Conservation (phyloP, 2,113 vertebrate species). For the Cryptoleucopteryx plumbea region DNA sequence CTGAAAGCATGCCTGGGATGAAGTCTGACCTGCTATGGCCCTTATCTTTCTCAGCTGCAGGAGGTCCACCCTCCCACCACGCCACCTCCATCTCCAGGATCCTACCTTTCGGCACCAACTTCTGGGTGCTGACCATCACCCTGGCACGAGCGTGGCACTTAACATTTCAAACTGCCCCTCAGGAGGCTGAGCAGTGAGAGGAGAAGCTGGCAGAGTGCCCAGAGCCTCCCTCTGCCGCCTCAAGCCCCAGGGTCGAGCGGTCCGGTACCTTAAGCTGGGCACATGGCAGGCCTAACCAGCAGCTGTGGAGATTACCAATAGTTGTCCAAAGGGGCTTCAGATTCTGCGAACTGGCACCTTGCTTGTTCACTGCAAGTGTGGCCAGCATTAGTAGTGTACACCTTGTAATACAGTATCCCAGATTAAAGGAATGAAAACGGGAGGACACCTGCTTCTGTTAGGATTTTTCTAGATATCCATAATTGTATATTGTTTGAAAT, state of each 20-base stretch:
- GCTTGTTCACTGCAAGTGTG: not conserved
- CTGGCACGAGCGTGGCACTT: not conserved
- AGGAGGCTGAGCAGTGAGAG: not conserved
- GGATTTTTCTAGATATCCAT: not conserved
- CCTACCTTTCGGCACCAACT: not conserved
- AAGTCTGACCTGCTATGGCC: not conserved
- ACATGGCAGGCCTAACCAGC: not conserved
- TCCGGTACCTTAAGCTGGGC: too few relatives aligned
- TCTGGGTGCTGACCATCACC: not conserved
- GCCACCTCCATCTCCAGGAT: not conserved
- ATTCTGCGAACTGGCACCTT: not conserved
- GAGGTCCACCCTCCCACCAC: not conserved
- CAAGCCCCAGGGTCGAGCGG: not conserved
- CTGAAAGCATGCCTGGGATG: not conserved
- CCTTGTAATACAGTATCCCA: not conserved
- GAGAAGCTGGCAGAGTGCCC: not conserved
- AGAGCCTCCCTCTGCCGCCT: not conserved
- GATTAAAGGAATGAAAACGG: not conserved
- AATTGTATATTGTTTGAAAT: not conserved
- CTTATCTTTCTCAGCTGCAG: not conserved
- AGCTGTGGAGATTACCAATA: not conserved
- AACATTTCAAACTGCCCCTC: not conserved
- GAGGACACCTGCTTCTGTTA: not conserved
- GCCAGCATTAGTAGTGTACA: not conserved
- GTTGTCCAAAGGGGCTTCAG: not conserved